Percentiles rank a stretch among this genome's conserved stretches.
phyloP scores from a whole-genome alignment of 2,113 vertebrate species.

The Corythornis cristatus region DNA sequence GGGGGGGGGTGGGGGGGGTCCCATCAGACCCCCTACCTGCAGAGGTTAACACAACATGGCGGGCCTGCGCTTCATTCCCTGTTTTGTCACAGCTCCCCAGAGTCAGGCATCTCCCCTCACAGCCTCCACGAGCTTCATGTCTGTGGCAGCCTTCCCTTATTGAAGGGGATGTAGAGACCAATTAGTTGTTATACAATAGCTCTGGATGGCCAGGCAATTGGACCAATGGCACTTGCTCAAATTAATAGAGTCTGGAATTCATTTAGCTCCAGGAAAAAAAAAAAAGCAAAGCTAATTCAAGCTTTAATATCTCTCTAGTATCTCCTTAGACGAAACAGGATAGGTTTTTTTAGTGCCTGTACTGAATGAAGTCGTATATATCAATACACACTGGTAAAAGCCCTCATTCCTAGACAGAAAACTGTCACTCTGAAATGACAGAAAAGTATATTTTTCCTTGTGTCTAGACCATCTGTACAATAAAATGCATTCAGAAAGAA shows the following conservation, averaged over 20 bases:
- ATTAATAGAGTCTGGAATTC: conserved; percentile 54
- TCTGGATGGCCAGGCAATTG: conserved; percentile 15
- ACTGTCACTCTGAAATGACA: not conserved
- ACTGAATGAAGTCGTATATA: not conserved
- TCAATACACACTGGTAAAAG: not conserved
- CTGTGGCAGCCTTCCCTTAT: conserved; percentile 37
- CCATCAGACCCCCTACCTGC: not conserved
- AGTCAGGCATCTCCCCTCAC: fast-evolving
- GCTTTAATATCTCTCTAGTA: not conserved
- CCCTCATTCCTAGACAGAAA: not conserved
- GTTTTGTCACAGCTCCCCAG: not conserved
- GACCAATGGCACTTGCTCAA: conserved; percentile 33
- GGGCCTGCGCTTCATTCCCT: not conserved
- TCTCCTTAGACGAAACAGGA: not conserved
- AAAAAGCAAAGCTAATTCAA: not conserved
- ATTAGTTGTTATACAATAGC: conserved; percentile 73
- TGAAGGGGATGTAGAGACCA: conserved; percentile 46
- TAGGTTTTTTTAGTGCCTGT: not conserved
- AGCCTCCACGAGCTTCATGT: not conserved
- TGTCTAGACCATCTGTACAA: not conserved
- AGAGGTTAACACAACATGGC: conserved; percentile 46
- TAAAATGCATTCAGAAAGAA: not conserved
- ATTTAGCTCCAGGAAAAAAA: conserved; percentile 6
- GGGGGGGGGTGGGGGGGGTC: not conserved
- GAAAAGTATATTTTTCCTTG: not conserved